These are phyloP conservation scores for Chlorops oryzae DNA, from an alignment of 1,140 invertebrate species.

Conservation along the genomic window DNA sequence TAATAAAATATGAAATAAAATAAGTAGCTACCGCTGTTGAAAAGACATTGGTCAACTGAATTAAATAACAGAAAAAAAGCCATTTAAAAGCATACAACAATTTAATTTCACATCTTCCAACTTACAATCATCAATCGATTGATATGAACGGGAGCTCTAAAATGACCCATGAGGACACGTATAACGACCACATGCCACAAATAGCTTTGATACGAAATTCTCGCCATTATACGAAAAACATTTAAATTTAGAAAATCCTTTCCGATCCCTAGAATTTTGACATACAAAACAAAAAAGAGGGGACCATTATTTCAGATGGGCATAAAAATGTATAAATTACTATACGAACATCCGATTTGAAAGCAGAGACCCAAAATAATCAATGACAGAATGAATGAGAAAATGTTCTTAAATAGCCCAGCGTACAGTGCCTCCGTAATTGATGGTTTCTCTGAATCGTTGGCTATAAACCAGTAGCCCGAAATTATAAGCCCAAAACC, in stretches of 20 bases:
- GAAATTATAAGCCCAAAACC: conserved; percentile 22
- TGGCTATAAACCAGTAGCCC: conserved; percentile 34
- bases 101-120: too few relatives aligned
- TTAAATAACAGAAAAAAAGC: too few relatives aligned
- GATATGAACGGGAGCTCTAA: too few relatives aligned
- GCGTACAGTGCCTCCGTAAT: conserved; percentile 36
- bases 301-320: not conserved
- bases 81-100: too few relatives aligned
- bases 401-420: conserved; percentile 29
- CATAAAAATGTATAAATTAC: too few relatives aligned
- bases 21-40: too few relatives aligned
- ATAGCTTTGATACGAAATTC: conserved; percentile 36
- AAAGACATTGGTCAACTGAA: too few relatives aligned
- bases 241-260: conserved; percentile 27
- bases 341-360: conserved; percentile 31
- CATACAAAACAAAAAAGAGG: not conserved
- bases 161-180: too few relatives aligned
- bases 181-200: conserved; percentile 37
- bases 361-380: conserved; percentile 24
- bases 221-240: conserved; percentile 28
- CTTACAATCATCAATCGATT: too few relatives aligned
- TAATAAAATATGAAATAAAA: too few relatives aligned
- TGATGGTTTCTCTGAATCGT: conserved; percentile 31
- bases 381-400: conserved; percentile 23
- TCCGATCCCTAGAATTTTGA: conserved; percentile 20